Percentiles rank a stretch among this genome's conserved stretches.
These are phyloP conservation scores for Scopus umbretta DNA, from an alignment of 2,113 vertebrate species.

Conservation along the genomic window DNA sequence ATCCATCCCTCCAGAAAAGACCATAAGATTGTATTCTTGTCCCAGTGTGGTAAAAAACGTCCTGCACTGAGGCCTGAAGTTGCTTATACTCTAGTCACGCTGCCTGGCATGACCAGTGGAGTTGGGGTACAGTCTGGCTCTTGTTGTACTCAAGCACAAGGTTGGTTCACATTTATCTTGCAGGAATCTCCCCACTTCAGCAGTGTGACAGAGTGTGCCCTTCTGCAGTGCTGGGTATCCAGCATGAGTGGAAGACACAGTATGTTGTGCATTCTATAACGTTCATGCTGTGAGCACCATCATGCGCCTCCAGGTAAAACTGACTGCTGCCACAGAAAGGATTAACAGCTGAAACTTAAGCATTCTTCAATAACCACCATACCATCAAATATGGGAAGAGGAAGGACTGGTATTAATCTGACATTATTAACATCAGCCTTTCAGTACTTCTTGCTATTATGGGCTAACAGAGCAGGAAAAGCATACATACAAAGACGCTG, in stretches of 20 bases:
- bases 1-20: not conserved
- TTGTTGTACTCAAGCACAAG: not conserved
- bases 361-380: not conserved
- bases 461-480: not conserved
- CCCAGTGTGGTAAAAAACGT: not conserved
- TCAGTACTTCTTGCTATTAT: not conserved
- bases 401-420: not conserved
- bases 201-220: not conserved
- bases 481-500: not conserved
- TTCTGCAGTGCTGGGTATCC: not conserved
- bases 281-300: not conserved
- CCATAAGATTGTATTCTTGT: not conserved
- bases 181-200: not conserved
- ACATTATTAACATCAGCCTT: not conserved
- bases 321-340: not conserved
- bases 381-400: not conserved
- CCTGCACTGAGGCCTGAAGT: not conserved
- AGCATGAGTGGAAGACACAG: not conserved
- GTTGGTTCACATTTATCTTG: not conserved
- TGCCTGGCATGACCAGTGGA: not conserved
- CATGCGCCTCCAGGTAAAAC: not conserved
- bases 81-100: not conserved
- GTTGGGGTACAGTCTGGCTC: not conserved
- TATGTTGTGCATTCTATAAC: not conserved
- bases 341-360: not conserved